Conservation (phyloP, 2,888 invertebrate genomes). For the Falcaria lacertinaria region DNA sequence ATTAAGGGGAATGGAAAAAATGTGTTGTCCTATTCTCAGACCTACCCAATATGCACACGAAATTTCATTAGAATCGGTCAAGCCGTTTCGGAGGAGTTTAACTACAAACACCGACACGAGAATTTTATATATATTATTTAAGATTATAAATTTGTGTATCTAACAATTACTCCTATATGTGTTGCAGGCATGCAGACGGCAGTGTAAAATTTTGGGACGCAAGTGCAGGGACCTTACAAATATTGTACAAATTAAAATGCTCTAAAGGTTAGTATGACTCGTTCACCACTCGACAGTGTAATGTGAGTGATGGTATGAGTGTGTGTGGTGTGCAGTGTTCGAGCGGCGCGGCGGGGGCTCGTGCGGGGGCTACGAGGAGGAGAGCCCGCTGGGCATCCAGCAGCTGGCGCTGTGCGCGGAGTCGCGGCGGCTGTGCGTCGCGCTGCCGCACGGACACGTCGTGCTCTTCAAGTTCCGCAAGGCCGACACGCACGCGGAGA, state of each 20-base stretch:
- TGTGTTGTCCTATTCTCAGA: too few relatives aligned
- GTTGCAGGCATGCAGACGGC: conserved; percentile 95
- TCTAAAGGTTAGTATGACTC: conserved; percentile 84
- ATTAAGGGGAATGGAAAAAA: too few relatives aligned
- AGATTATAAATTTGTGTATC: too few relatives aligned
- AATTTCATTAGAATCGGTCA: too few relatives aligned
- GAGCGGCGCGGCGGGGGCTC: conserved; percentile 41
- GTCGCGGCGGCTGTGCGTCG: conserved; percentile 90
- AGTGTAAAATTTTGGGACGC: conserved; percentile 99
- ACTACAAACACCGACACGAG: too few relatives aligned
- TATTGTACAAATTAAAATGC: conserved; percentile 98
- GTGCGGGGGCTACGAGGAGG: conserved; percentile 66
- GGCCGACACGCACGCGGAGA: conserved; percentile 90
- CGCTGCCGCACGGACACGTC: conserved; percentile 95
- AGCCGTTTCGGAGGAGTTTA: too few relatives aligned
- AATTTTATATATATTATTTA: too few relatives aligned
- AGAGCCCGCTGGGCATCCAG: conserved; percentile 94
- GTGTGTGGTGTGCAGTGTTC: conserved; percentile 44
- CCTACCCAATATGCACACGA: too few relatives aligned
- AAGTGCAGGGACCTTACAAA: conserved; percentile 96
- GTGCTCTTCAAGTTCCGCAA: conserved; percentile 97
- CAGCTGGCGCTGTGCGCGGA: conserved; percentile 95
- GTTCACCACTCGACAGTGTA: too few relatives aligned
- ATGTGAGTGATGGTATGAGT: not conserved
- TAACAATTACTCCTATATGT: not conserved